Evolutionary conservation across 2,113 vertebrate genomes (phyloP), one percentile per base, ranked within the genome.

Genomic region (Tautogolabrus adspersus): DNA sequence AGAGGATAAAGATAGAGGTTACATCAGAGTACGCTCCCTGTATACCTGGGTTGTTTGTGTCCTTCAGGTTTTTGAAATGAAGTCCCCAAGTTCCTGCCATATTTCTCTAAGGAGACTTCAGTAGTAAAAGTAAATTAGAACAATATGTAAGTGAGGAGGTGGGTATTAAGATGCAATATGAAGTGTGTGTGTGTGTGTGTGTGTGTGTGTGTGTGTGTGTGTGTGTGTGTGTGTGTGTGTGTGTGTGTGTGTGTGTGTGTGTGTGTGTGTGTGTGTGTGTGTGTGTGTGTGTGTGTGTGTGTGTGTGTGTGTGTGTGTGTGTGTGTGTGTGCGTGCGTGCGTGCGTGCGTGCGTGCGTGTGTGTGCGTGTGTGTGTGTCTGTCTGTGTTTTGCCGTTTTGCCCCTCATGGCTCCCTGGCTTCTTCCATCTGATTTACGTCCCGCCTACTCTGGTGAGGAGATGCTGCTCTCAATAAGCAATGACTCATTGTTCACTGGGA

Each of bases 401-500:
- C 68, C 73, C 47, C 0, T 61, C 11, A 16, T 56, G 59, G 63
- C 44, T 81, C 57, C 26, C 46, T 56, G 67, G 78, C 72, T 66
- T 56, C 54, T 66, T 22, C 75, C 52, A 72, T 58, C 66, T 83
- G 71, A 60, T 81, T 72, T 76, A 83, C 70, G 71, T 81, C 19
- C 38, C 44, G 6, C 57, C 76, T 46, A 26, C 69, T 63, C n/a
- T 66, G 75, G 64, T 73, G 67, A 74, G 72, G 63, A 79, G 52
- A 74, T 68, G 54, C 47, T 61, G 65, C 77, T 66, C 42, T 51
- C 38, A 74, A 47, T 77, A 30, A 49, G 68, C 55, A 52, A 6
- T 87, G 74, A 89, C 74, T 84, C 83, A 80, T 57, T 1, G 8
- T 62, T 72, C 63, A 40, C 19, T 63, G 58, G 34, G 62, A 67